phyloP scores from a whole-genome alignment of 2,888 invertebrate species.

The Euzetes globulus region DNA sequence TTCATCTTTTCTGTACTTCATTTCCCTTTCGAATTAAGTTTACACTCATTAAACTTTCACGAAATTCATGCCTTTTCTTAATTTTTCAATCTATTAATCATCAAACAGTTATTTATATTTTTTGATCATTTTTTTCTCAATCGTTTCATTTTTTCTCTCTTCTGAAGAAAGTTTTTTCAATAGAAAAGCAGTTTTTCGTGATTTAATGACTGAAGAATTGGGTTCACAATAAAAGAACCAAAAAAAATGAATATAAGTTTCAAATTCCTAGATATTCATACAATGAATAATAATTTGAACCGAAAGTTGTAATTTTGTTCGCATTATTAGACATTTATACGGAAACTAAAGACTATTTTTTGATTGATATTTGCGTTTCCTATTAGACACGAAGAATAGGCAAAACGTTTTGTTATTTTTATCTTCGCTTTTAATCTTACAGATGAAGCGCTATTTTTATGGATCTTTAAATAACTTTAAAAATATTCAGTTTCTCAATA shows the following conservation, averaged over 20 bases:
- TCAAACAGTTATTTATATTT: constrained; percentile 8
- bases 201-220: background rate
- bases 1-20: background rate
- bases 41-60: constrained; percentile 6
- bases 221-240: background rate
- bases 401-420: background rate
- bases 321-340: background rate
- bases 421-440: too few relatives aligned
- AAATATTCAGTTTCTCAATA: too few relatives aligned
- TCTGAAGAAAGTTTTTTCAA: background rate
- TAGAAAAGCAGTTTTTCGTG: background rate
- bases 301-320: background rate
- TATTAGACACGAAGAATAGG: background rate
- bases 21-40: background rate
- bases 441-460: too few relatives aligned
- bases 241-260: background rate
- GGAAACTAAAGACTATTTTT: background rate
- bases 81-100: background rate
- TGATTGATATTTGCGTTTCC: background rate
- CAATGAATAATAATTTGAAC: background rate
- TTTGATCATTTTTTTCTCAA: background rate
- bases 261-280: background rate
- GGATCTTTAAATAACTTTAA: too few relatives aligned
- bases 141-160: background rate
- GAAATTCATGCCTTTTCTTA: constrained; percentile 15